Conservation (phyloP, 1,140 invertebrate genomes). For the Telenomus remus region DNA sequence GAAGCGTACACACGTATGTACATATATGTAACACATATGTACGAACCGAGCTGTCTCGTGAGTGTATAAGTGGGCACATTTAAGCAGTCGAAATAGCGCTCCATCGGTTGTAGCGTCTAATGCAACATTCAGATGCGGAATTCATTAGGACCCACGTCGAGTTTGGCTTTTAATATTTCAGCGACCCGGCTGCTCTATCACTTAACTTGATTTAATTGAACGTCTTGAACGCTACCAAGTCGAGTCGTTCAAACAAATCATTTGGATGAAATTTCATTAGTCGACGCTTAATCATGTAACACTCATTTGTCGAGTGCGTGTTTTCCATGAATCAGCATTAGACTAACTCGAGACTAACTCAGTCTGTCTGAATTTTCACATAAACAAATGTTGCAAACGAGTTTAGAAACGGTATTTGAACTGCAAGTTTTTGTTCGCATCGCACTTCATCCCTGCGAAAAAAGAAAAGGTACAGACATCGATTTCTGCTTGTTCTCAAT, state of each 20-base stretch:
- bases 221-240: conserved; percentile 17
- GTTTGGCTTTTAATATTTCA: conserved; percentile 36
- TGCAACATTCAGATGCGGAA: conserved; percentile 26
- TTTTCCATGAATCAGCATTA: conserved; percentile 12
- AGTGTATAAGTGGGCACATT: conserved; percentile 27
- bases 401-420: too few species aligned
- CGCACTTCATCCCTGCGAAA: too few species aligned
- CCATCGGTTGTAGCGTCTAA: conserved; percentile 25
- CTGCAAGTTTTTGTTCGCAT: too few species aligned
- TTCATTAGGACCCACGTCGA: conserved; percentile 13
- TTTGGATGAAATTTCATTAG: conserved; percentile 35
- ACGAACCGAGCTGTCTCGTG: too few species aligned
- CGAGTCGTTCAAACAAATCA: conserved; percentile 27
- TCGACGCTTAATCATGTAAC: conserved; percentile 34
- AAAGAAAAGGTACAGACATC: background rate
- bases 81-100: conserved; percentile 43
- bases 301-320: conserved; percentile 10
- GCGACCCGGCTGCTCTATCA: conserved; percentile 27
- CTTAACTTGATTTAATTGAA: conserved; percentile 38
- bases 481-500: background rate
- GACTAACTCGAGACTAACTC: too few species aligned
- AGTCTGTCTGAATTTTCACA: too few species aligned
- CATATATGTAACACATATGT: too few species aligned
- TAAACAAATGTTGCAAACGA: too few species aligned
- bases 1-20: conserved; percentile 5